phyloP scores from a whole-genome alignment of 2,113 vertebrate genomes.

The Pteronura brasiliensis region DNA sequence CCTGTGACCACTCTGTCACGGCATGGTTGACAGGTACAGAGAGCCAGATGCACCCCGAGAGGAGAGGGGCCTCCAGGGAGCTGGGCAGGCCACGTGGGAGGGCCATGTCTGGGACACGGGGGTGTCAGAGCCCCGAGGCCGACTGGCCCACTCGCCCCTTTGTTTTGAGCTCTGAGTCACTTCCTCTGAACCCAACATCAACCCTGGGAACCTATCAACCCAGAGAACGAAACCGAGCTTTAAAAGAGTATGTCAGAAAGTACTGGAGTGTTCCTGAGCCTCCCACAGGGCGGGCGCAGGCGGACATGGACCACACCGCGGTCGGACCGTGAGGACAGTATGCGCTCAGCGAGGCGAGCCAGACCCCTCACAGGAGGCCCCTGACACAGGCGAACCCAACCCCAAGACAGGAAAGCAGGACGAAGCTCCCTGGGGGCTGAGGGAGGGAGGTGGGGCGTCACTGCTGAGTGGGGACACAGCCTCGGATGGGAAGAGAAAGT shows the following conservation, averaged over 20 bases:
- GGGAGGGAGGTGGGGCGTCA: fast-evolving
- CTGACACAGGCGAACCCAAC: not conserved
- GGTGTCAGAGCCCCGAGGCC: not conserved
- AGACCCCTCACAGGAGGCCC: not conserved
- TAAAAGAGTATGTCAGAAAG: not conserved
- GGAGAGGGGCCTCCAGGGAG: not conserved
- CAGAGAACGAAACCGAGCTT: not conserved
- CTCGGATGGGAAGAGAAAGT: not conserved
- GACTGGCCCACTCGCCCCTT: fast-evolving
- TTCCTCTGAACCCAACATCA: not conserved
- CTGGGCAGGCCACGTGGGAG: not conserved
- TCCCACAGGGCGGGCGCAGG: not conserved
- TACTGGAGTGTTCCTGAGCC: not conserved
- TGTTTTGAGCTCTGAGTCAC: not conserved
- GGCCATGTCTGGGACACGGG: fast-evolving
- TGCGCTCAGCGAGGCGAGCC: fast-evolving
- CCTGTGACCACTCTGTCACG: no score
- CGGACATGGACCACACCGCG: fast-evolving
- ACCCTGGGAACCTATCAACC: not conserved
- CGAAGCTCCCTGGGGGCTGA: fast-evolving
- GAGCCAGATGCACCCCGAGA: not conserved
- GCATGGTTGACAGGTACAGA: not conserved
- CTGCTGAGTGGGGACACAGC: not conserved
- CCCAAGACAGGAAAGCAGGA: not conserved
- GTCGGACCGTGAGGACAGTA: not conserved